Evolutionary conservation across 1,140 invertebrate genomes (phyloP), one percentile per base, ranked within the genome.

Genomic region (Drosophila seguyi): DNA sequence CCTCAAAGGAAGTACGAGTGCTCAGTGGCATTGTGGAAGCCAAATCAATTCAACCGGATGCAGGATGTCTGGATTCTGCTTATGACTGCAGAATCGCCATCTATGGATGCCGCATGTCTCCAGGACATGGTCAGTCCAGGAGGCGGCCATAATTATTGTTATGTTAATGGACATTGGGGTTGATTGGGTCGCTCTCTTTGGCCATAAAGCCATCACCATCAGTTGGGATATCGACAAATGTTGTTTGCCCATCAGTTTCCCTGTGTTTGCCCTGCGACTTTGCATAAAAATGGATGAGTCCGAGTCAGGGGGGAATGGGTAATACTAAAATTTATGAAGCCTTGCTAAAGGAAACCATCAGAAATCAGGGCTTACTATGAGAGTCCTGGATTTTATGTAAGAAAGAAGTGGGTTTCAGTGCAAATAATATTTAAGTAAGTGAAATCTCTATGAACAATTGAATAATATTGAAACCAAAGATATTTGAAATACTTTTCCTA

Each of bases 21-120:
- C 52, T 36, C 34, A 22, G 7, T 55, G 52, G 52, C 52, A 55
- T 55, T 55, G 71, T 38, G 42, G 36, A 55, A 52, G 7, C 27
- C 44, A 83, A 88, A 78, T 87, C 76, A 83, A 87, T 90, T 90
- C 78, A 90, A 73, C 85, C 86, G 85, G 85, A 90, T 90, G 85
- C 85, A 85, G 78, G 71, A 90, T 79, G 81, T 85, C 81, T 47
- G 52, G 42, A 66, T 82, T 86, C 65, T 88, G 84, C 84, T 88
- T 87, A 87, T 80, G 84, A 62, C 72, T 88, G 84, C 84, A 76
- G 63, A 80, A 88, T 74, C 55, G 34, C 29, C 31, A 36, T 16
- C 31, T 36, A 36, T 36, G 31, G 39, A 29, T 27, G 42, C 39
- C 52, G 47, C 80, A 87, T 56, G 58, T 78, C 84, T 87, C 63